Conservation (phyloP, 2,797 vertebrate species). For the Varecia variegata region DNA sequence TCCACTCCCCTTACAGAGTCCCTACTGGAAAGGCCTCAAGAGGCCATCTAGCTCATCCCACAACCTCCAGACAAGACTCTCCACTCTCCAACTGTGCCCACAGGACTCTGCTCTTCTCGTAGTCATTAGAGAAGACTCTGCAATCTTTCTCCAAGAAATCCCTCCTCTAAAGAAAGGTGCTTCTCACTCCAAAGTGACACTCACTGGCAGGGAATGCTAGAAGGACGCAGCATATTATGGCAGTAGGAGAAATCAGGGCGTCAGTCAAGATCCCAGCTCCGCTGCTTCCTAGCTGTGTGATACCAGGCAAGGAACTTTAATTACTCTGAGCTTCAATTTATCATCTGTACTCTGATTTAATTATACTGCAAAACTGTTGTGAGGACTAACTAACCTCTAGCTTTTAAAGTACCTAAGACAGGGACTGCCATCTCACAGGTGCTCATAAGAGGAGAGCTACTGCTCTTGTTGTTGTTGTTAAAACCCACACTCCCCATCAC, state of each 20-base stretch:
- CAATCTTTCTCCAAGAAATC: background rate
- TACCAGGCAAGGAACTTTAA: fast-evolving
- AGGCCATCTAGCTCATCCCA: background rate
- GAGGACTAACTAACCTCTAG: background rate
- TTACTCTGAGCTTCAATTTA: background rate
- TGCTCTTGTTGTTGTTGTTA: background rate
- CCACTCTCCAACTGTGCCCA: background rate
- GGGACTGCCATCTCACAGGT: background rate
- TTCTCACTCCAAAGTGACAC: background rate
- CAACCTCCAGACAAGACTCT: background rate
- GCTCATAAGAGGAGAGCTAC: background rate
- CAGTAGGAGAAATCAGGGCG: background rate
- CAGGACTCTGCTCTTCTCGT: background rate
- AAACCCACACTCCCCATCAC: background rate
- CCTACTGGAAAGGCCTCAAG: background rate
- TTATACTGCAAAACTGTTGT: background rate
- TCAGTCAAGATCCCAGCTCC: background rate
- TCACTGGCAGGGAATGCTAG: background rate
- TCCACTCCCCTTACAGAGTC: background rate
- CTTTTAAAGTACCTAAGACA: background rate
- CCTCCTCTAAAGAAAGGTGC: background rate
- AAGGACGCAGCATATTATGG: fast-evolving
- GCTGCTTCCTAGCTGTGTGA: background rate
- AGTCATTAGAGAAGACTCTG: background rate
- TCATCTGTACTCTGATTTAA: background rate